Percentiles rank a stretch among this genome's conserved stretches.
phyloP scores from a whole-genome alignment of 2,797 vertebrate species.

The Labroides dimidiatus region DNA sequence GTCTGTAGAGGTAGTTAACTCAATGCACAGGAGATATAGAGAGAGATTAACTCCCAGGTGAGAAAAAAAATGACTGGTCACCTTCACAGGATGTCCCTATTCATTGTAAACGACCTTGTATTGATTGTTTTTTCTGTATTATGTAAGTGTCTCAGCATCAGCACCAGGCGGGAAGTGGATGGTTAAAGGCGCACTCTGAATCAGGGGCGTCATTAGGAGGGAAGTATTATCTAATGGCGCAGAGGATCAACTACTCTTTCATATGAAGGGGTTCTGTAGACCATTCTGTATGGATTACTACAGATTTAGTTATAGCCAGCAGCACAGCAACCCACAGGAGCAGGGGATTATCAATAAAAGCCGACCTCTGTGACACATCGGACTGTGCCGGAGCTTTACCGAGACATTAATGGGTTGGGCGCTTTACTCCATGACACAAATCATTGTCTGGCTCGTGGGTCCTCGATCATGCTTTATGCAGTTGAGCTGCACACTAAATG shows the following conservation, averaged over 20 bases:
- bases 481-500: too few relatives aligned
- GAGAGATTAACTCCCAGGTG: conserved; percentile 11
- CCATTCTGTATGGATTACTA: conserved; percentile 63
- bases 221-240: conserved; percentile 68
- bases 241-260: conserved; percentile 65
- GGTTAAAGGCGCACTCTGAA: conserved; percentile 27
- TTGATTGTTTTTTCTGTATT: conserved; percentile 46
- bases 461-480: background rate
- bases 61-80: conserved; percentile 28
- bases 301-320: conserved; percentile 58
- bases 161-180: conserved; percentile 5
- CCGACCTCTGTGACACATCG: conserved; percentile 27
- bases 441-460: background rate
- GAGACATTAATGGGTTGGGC: conserved; percentile 15
- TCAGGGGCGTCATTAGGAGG: conserved; percentile 41
- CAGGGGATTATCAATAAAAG: conserved; percentile 54
- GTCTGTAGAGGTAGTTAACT: background rate
- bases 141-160: conserved; percentile 35
- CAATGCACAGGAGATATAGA: background rate
- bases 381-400: conserved; percentile 37
- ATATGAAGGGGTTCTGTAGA: conserved; percentile 52
- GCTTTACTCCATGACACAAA: conserved; percentile 8
- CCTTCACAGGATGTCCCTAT: conserved; percentile 37
- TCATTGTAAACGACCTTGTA: conserved; percentile 16
- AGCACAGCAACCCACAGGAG: conserved; percentile 40